Evolutionary conservation across 2,888 invertebrate species (phyloP), one percentile per base, ranked within the genome.

Genomic region (Xestobium rufovillosum): DNA sequence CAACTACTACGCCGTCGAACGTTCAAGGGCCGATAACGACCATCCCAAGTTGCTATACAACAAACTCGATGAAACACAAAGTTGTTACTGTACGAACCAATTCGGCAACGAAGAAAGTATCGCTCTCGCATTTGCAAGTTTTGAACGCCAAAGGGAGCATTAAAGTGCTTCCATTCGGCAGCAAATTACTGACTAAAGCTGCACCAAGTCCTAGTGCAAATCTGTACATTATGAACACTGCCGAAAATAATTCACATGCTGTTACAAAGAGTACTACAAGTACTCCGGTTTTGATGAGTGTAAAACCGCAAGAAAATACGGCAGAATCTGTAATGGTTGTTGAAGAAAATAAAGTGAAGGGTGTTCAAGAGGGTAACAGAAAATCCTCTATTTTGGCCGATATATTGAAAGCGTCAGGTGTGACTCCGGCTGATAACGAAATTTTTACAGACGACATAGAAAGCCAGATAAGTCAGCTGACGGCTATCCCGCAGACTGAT

Each of bases 91-190:
- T 64, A 3, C 59, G 59, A 8, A 56, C 61, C 6, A 59, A 57
- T 38, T 45, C 59, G 4, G 45, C 49, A 8, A 44, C 50, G 9
- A 61, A 64, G 36, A 64, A 65, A 46, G 51, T 65, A 32, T 61
- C 65, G 2, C 43, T 63, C 3, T 60, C 63, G 2, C 63, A 65
- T 36, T 49, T 66, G 19, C 64, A 66, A 49, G 57, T 64, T 44
- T 45, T 67, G 26, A 63, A 62, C 45, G 58, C 63, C 3, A 65
- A 64, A 48, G 61, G 62, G 6, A 56, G 60, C 30, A 59, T 66
- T 15, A 66, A 65, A 51, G 59, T 66, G 36, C 45, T 64, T 30
- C 64, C 64, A 1, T 44, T 61, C 16, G 58, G 59, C 14, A 57
- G 61, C 4, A 63, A 61, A 49, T 55, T 63, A 17, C 45, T 65